Evolutionary conservation across 2,797 vertebrate species (phyloP), one percentile per base, ranked within the genome.

Genomic region (Threskiornis aethiopicus): DNA sequence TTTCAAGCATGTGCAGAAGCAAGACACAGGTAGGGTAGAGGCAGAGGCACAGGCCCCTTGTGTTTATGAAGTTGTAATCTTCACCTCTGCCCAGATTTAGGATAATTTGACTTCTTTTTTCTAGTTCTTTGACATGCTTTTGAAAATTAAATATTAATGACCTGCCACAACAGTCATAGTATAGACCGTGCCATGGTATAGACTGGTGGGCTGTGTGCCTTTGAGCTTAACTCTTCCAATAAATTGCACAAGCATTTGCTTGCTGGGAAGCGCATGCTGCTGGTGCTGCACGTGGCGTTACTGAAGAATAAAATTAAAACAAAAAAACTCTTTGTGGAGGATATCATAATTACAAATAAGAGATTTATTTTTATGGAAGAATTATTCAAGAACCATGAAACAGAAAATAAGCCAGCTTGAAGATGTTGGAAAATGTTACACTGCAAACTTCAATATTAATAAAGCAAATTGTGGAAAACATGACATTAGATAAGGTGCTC

Each of bases 321-420:
- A 47, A 44, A 52, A 24, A 55, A 65, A 46, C 14, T 46, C 25
- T 39, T 51, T 58, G n/a, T 66, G 25, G 49, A 92, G 11, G 52
- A 69, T 13, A 51, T 61, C 1, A 11, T 67, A 80, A 72, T 90
- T 93, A 92, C 37, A 85, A 92, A 93, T 11, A 87, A 80, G 35
- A 92, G 24, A 35, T 97, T 97, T 96, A 97, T 96, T 97, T 93
- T 87, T 65, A 29, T 55, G 61, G 73, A 96, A 88, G 41, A 93
- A 73, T 89, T 91, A 87, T 78, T 86, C 71, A 92, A 79, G 52
- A 26, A 55, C 67, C 21, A 22, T 57, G 79, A 85, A 92, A 89
- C 10, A 91, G 59, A 87, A 91, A 80, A 84, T 28, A 85, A 93
- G 54, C 66, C 84, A 55, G 59, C 20, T 69, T 73, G 61, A 59